A percentile compares a stretch with the other conserved stretches of the same genome.
phyloP scores from a whole-genome alignment of 2,797 vertebrate species.

The Atherinosoma microstoma region DNA sequence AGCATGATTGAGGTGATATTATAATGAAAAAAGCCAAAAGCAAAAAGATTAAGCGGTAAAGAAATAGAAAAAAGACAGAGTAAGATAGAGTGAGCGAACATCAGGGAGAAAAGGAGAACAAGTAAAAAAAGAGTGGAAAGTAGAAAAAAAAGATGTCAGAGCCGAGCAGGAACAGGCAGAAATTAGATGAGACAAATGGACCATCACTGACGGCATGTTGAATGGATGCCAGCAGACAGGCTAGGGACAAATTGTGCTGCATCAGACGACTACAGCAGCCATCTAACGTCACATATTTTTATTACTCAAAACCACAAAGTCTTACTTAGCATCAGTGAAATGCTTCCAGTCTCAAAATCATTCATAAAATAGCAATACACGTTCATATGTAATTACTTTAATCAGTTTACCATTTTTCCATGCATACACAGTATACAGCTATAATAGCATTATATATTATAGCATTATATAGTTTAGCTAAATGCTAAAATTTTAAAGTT shows the following conservation, averaged over 20 bases:
- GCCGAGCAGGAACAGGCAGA: conserved; percentile 41
- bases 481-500: background rate
- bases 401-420: background rate
- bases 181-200: conserved; percentile 68
- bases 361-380: background rate
- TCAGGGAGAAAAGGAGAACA: conserved; percentile 28
- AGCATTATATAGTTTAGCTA: background rate
- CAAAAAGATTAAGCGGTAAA: conserved; percentile 10
- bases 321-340: background rate
- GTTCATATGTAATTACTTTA: background rate
- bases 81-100: conserved; percentile 1
- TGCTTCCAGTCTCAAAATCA: background rate
- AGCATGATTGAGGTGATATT: background rate
- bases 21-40: background rate
- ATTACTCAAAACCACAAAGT: background rate
- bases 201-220: conserved; percentile 48
- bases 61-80: background rate
- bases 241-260: conserved; percentile 49
- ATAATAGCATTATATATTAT: background rate
- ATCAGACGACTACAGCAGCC: conserved; percentile 40
- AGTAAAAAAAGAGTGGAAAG: conserved; percentile 8
- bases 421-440: background rate
- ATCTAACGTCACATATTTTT: conserved; percentile 29
- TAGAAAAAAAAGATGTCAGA: conserved; percentile 39
- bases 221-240: conserved; percentile 55